phyloP scores from a whole-genome alignment of 1,140 invertebrate genomes.

The Halesus radiatus region DNA sequence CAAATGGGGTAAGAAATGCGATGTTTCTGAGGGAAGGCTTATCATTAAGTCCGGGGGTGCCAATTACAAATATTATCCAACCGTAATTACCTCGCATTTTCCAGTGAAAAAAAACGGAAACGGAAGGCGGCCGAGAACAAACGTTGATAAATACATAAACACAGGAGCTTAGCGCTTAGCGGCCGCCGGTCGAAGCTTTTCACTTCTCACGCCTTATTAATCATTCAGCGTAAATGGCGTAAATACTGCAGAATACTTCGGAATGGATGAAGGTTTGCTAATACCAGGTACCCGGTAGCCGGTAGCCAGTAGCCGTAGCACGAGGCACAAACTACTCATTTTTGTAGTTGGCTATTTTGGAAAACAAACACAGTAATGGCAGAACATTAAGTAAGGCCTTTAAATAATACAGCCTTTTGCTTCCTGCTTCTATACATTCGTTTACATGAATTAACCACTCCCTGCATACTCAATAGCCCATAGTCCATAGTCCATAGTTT shows the following conservation, averaged over 20 bases:
- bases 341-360: not conserved
- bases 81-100: constrained; percentile 46
- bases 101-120: constrained; percentile 36
- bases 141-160: constrained; percentile 52
- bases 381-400: not conserved
- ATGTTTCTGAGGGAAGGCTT: constrained; percentile 41
- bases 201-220: constrained; percentile 36
- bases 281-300: not conserved
- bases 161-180: constrained; percentile 12
- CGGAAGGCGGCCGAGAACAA: constrained; percentile 23
- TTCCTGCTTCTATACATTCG: too few species aligned
- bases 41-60: constrained; percentile 43
- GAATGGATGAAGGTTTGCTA: not conserved
- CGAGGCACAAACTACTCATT: constrained; percentile 7
- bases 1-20: constrained; percentile 45
- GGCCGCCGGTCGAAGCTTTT: not conserved
- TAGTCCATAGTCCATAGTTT: too few species aligned
- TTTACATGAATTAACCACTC: too few species aligned
- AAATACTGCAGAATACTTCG: constrained; percentile 29
- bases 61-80: constrained; percentile 49
- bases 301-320: too few species aligned
- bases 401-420: too few species aligned
- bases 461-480: too few species aligned
- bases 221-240: constrained; percentile 44
- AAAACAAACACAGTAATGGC: constrained; percentile 8